Percentiles rank a stretch among this genome's conserved stretches.
phyloP scores from a whole-genome alignment of 2,888 invertebrate genomes.

The Corythucha ciliata region DNA sequence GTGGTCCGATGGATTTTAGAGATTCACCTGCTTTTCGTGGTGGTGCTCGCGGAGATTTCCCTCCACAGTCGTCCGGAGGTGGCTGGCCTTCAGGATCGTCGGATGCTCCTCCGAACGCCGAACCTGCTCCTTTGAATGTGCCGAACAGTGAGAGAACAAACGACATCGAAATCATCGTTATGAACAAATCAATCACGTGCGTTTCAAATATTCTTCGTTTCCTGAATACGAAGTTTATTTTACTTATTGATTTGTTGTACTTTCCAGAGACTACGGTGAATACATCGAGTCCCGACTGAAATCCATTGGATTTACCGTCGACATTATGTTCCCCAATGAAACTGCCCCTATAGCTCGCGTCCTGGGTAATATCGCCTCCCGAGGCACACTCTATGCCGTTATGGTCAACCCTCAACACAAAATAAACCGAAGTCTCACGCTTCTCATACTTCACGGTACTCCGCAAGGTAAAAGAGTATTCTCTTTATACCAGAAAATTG shows the following conservation, averaged over 20 bases:
- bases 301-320: conserved; percentile 67
- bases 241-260: not conserved
- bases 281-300: conserved; percentile 73
- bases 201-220: too few relatives aligned
- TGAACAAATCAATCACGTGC: conserved; percentile 72
- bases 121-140: conserved; percentile 17
- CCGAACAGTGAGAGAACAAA: conserved; percentile 44
- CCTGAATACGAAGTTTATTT: not conserved
- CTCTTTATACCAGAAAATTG: not conserved
- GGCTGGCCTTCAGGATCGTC: too few relatives aligned
- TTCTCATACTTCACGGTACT: conserved; percentile 82
- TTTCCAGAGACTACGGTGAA: conserved; percentile 71
- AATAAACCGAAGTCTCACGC: conserved; percentile 72
- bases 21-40: not conserved
- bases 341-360: conserved; percentile 72
- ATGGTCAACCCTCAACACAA: conserved; percentile 78
- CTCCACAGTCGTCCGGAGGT: too few relatives aligned
- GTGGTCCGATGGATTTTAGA: not conserved
- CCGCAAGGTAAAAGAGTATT: conserved; percentile 73
- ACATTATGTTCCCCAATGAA: conserved; percentile 83
- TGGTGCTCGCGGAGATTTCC: not conserved
- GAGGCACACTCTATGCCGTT: conserved; percentile 84
- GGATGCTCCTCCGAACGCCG: conserved; percentile 21
- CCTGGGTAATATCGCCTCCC: conserved; percentile 74
- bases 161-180: conserved; percentile 85